Evolutionary conservation across 2,113 vertebrate genomes (phyloP).

Genomic region (Lepus americanus): DNA sequence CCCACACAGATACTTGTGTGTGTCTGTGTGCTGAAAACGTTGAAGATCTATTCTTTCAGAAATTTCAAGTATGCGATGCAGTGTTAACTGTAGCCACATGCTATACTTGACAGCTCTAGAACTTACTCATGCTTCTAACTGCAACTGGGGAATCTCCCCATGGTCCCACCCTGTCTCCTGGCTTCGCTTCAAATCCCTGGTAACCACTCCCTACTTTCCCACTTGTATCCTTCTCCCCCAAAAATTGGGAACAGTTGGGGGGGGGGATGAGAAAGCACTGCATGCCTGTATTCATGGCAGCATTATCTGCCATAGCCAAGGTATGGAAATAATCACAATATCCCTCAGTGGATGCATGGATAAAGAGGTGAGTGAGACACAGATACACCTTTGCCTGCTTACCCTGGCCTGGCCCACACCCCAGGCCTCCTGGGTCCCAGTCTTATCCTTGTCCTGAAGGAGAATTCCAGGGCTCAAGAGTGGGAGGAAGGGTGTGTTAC

Average conservation of each 20-base stretch:
- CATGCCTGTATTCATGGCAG: too few species aligned
- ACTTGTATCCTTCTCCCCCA: not conserved
- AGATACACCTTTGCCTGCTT: too few species aligned
- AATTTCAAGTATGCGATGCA: not conserved
- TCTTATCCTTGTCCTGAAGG: slow-evolving; percentile 9
- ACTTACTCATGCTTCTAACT: not conserved
- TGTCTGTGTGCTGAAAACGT: not conserved
- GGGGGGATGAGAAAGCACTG: not conserved
- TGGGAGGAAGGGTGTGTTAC: not conserved
- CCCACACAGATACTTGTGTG: not conserved
- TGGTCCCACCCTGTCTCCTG: too few species aligned
- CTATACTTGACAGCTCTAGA: not conserved
- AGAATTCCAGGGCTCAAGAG: slow-evolving; percentile 8
- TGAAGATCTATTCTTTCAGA: not conserved
- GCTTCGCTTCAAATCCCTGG: not conserved
- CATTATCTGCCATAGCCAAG: not conserved
- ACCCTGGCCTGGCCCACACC: not conserved
- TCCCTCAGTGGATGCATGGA: not conserved
- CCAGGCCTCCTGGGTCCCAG: not conserved
- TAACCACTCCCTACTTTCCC: not conserved
- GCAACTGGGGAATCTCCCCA: not conserved
- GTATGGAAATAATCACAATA: not conserved
- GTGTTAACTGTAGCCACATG: not conserved
- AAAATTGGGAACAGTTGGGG: too few species aligned
- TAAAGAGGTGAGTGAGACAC: not conserved